A percentile compares a stretch with the other conserved stretches of the same genome.
These are phyloP conservation scores for Prosopocoilus inquinatus DNA, from an alignment of 2,888 invertebrate genomes.

Conservation along the genomic window DNA sequence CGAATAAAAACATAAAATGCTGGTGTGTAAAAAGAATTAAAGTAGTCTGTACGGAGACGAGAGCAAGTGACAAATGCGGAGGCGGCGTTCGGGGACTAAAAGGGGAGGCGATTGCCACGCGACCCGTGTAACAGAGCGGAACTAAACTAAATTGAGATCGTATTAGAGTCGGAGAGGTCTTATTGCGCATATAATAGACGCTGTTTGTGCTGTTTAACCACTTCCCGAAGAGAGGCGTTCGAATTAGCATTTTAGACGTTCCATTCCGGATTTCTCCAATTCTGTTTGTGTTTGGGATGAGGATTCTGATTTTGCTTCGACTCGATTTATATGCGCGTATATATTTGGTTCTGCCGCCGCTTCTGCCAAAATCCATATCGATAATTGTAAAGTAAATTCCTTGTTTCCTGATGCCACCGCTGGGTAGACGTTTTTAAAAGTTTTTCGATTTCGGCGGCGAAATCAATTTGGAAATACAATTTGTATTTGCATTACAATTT, in stretches of 20 bases:
- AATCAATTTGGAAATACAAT: too few species aligned
- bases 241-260: constrained; percentile 52
- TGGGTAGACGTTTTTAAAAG: too few species aligned
- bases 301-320: constrained; percentile 42
- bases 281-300: constrained; percentile 40
- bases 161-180: constrained; percentile 53
- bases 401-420: too few species aligned
- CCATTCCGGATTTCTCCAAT: constrained; percentile 42
- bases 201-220: constrained; percentile 55
- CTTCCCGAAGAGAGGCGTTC: constrained; percentile 49
- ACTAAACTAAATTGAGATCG: constrained; percentile 57
- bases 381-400: too few species aligned
- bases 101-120: constrained; percentile 48
- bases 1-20: too few species aligned
- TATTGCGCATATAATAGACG: constrained; percentile 55
- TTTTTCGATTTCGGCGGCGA: too few species aligned
- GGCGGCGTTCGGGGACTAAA: constrained; percentile 37
- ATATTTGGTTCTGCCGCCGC: neutral
- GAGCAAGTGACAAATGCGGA: constrained; percentile 36
- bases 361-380: neutral
- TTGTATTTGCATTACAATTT: too few species aligned
- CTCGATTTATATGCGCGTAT: constrained; percentile 13
- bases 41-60: neutral
- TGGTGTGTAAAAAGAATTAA: too few species aligned
- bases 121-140: constrained; percentile 55